Percentiles rank a stretch among this genome's conserved stretches.
These are phyloP conservation scores for Siphamia tubifer DNA, from an alignment of 2,113 vertebrate species.

Conservation along the genomic window DNA sequence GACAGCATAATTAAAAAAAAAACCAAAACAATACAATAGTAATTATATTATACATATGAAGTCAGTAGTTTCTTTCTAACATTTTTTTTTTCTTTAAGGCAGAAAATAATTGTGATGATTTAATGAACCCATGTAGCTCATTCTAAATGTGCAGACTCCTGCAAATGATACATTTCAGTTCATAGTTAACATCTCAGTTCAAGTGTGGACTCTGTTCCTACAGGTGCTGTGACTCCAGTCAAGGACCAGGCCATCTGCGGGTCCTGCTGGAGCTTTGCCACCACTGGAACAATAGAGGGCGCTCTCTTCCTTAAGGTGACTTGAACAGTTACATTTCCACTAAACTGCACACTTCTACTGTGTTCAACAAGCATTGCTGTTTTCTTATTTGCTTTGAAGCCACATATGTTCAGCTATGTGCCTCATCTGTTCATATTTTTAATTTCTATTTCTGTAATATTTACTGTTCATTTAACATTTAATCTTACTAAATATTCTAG, in stretches of 20 bases:
- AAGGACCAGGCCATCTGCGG: conserved; percentile 84
- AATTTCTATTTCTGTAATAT: background rate
- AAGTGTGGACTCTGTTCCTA: background rate
- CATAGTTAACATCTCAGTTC: background rate
- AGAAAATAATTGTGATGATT: no score
- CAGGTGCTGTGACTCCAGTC: conserved; percentile 84
- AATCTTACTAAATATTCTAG: background rate
- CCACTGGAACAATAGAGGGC: conserved; percentile 78
- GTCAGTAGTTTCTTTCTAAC: no score
- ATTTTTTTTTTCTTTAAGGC: no score
- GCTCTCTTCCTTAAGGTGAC: conserved; percentile 82
- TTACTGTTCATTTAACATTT: no score
- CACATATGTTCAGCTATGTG: background rate
- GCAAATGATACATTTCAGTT: no score
- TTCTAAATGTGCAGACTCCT: no score
- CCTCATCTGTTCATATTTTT: background rate
- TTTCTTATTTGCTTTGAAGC: conserved; percentile 8
- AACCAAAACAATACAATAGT: no score
- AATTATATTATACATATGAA: no score
- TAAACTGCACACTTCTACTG: background rate
- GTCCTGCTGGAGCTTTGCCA: conserved; percentile 83
- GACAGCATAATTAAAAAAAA: no score
- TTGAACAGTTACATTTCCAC: background rate
- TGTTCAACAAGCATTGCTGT: background rate
- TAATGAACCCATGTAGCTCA: no score